These are phyloP conservation scores for Hippasteria phrygiana DNA, from an alignment of 53 echinoderm and acorn worm genomes.

Conservation along the genomic window DNA sequence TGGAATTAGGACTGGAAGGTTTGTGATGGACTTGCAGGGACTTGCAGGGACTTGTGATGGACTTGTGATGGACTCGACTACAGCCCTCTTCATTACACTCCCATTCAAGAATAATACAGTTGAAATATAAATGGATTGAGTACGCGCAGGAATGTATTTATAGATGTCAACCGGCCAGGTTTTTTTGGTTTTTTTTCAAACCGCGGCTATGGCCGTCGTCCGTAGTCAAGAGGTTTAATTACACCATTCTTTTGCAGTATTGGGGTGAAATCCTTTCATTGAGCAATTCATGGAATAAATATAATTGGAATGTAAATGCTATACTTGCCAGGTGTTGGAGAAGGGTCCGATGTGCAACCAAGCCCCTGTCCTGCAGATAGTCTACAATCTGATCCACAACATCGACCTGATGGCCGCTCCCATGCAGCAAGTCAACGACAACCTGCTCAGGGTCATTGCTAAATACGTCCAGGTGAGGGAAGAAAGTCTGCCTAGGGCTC, in stretches of 20 bases:
- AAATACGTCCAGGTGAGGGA: conserved; percentile 98
- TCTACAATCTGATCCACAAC: conserved; percentile 90
- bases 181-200: too few species aligned
- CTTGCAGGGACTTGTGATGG: too few species aligned
- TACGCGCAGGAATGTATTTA: too few species aligned
- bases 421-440: conserved; percentile 99
- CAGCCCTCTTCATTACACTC: too few species aligned
- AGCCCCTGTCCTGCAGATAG: conserved; percentile 89
- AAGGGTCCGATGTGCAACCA: conserved; percentile 96
- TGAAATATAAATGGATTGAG: too few species aligned
- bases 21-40: too few species aligned
- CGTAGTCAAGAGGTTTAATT: too few species aligned
- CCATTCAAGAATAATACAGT: too few species aligned
- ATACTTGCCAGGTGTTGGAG: conserved; percentile 83
- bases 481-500: background rate
- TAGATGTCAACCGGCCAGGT: too few species aligned
- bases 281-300: background rate
- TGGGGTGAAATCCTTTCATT: background rate
- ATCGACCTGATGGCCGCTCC: conserved; percentile 97
- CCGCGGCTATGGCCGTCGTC: too few species aligned
- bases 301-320: background rate
- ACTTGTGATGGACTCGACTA: too few species aligned
- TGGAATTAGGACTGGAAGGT: too few species aligned
- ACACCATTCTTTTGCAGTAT: background rate
- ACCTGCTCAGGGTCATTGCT: conserved; percentile 93